Conservation (phyloP, 2,113 vertebrate genomes). For the Chrysemys picta region DNA sequence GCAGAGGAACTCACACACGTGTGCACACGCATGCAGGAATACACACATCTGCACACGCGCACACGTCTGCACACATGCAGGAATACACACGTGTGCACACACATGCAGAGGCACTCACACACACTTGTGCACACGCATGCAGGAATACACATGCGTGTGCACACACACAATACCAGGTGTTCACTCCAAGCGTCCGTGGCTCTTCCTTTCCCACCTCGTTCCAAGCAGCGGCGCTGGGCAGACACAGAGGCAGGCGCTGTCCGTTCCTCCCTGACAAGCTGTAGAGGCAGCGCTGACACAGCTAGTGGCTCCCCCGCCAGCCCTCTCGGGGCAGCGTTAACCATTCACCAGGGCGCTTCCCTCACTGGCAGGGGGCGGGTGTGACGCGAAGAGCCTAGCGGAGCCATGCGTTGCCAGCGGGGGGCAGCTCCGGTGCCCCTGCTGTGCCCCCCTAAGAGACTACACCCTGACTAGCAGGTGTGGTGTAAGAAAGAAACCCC, state of each 20-base stretch:
- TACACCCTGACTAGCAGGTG: too few relatives aligned
- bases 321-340: neutral
- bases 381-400: rapidly evolving
- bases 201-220: neutral
- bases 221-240: neutral
- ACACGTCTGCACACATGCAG: too few relatives aligned
- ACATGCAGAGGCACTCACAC: neutral
- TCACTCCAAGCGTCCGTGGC: rapidly evolving
- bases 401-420: rapidly evolving
- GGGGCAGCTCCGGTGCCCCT: neutral
- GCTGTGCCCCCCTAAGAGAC: too few relatives aligned
- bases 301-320: neutral
- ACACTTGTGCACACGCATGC: neutral
- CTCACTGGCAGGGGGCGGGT: rapidly evolving
- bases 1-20: neutral
- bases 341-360: neutral
- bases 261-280: neutral
- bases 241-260: constrained; percentile 49
- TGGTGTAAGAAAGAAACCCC: too few relatives aligned
- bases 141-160: rapidly evolving
- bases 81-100: rapidly evolving
- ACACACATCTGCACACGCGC: neutral
- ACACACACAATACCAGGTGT: neutral
- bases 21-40: too few relatives aligned
- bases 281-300: neutral